Evolutionary conservation across 2,113 vertebrate species (phyloP).

Genomic region (Notiomystis cincta): DNA sequence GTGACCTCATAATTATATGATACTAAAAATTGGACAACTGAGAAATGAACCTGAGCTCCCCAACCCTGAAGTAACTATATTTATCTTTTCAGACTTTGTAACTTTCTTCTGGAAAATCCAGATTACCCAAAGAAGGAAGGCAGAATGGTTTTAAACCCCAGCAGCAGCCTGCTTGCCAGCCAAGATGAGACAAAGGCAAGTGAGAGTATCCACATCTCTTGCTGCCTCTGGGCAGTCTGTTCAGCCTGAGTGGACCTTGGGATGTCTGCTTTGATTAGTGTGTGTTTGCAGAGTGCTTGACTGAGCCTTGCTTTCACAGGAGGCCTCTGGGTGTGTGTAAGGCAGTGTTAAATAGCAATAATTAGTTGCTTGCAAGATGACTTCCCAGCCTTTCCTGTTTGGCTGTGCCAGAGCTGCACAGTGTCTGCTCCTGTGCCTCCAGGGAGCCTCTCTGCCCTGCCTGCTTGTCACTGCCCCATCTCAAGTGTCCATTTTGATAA

Average conservation of each 20-base stretch:
- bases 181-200: conserved; percentile 81
- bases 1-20: background rate
- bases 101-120: conserved; percentile 93
- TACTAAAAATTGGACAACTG: background rate
- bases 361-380: background rate
- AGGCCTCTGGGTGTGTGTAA: background rate
- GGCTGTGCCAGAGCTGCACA: background rate
- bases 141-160: conserved; percentile 79
- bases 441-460: background rate
- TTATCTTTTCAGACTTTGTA: conserved; percentile 86
- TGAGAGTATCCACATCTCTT: background rate
- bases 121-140: conserved; percentile 87
- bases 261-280: background rate
- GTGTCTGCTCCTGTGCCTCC: background rate
- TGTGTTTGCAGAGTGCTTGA: background rate
- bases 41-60: background rate
- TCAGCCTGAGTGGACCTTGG: background rate
- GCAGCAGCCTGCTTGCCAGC: conserved; percentile 89
- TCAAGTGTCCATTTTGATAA: background rate
- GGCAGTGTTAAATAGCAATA: background rate
- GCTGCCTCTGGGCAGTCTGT: background rate
- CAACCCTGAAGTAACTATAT: background rate
- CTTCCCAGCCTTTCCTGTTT: background rate
- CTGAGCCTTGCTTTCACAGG: background rate
- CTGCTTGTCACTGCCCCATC: background rate